Percentiles rank a stretch among this genome's conserved stretches.
These are phyloP conservation scores for Allygus modestus DNA, from an alignment of 2,888 invertebrate species.

Conservation along the genomic window DNA sequence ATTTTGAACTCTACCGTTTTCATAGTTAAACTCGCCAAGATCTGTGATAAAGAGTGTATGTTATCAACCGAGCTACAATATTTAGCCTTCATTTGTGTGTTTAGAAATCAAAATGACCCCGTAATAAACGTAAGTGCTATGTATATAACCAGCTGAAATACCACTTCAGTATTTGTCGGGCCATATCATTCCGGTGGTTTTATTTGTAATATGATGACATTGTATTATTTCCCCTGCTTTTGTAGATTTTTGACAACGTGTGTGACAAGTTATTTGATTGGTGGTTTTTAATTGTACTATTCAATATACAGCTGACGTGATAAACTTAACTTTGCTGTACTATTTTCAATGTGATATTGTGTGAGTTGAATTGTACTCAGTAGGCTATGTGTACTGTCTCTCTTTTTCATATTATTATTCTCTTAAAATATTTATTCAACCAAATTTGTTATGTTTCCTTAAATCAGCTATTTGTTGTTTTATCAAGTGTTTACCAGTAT, in stretches of 20 bases:
- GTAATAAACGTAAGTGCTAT: slow-evolving; percentile 7
- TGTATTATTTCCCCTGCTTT: background rate
- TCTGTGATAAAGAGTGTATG: slow-evolving; percentile 45
- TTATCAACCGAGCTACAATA: slow-evolving; percentile 10
- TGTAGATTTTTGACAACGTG: background rate
- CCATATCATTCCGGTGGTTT: slow-evolving; percentile 1
- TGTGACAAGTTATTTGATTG: background rate
- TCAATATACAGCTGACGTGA: background rate
- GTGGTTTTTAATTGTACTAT: background rate
- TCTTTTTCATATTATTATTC: no score
- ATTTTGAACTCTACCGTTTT: slow-evolving; percentile 53
- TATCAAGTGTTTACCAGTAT: no score
- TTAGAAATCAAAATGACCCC: background rate
- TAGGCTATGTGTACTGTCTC: no score
- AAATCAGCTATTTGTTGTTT: no score
- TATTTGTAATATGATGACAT: background rate
- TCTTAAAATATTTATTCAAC: no score
- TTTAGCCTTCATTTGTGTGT: slow-evolving; percentile 46
- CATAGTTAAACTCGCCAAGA: slow-evolving; percentile 30
- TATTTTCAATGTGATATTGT: background rate
- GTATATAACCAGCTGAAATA: slow-evolving; percentile 29
- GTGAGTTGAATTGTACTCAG: background rate
- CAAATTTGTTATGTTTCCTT: no score
- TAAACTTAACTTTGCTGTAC: background rate
- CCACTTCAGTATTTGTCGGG: slow-evolving; percentile 29